These are phyloP conservation scores for Tromatobia lineatoria DNA, from an alignment of 2,888 invertebrate species.

Conservation along the genomic window DNA sequence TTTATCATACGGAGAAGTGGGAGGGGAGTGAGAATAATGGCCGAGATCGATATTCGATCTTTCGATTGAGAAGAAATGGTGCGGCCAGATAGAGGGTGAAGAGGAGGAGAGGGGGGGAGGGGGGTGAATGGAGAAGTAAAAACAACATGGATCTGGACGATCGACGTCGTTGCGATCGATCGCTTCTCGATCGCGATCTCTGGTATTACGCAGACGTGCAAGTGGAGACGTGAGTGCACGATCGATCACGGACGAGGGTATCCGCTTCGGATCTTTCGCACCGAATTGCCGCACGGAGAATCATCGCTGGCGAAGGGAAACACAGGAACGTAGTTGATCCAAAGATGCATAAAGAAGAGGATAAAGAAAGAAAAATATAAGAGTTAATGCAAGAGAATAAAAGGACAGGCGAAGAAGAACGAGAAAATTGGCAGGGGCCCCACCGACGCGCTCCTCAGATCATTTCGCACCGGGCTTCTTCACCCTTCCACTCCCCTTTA, in stretches of 20 bases:
- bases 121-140: constrained; percentile 73
- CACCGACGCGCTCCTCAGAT: constrained; percentile 73
- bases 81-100: constrained; percentile 67
- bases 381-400: constrained; percentile 63
- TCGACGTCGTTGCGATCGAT: constrained; percentile 73
- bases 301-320: constrained; percentile 51
- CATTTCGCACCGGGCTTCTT: constrained; percentile 73
- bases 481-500: background rate
- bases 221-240: constrained; percentile 76
- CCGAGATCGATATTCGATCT: constrained; percentile 64
- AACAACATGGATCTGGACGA: constrained; percentile 79
- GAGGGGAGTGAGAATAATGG: constrained; percentile 62
- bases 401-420: constrained; percentile 65
- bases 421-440: constrained; percentile 74
- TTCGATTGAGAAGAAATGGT: constrained; percentile 58
- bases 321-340: constrained; percentile 54
- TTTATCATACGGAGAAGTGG: constrained; percentile 70
- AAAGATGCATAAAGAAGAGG: constrained; percentile 55
- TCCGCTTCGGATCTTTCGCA: constrained; percentile 48
- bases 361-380: constrained; percentile 49
- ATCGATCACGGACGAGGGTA: constrained; percentile 47
- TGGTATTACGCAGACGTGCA: constrained; percentile 84
- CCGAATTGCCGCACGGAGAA: constrained; percentile 66
- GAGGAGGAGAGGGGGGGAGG: constrained; percentile 69
- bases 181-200: constrained; percentile 80